A percentile compares a stretch with the other conserved stretches of the same genome.
Conservation (phyloP, 2,113 vertebrate species). For the Corythornis vintsioides region DNA sequence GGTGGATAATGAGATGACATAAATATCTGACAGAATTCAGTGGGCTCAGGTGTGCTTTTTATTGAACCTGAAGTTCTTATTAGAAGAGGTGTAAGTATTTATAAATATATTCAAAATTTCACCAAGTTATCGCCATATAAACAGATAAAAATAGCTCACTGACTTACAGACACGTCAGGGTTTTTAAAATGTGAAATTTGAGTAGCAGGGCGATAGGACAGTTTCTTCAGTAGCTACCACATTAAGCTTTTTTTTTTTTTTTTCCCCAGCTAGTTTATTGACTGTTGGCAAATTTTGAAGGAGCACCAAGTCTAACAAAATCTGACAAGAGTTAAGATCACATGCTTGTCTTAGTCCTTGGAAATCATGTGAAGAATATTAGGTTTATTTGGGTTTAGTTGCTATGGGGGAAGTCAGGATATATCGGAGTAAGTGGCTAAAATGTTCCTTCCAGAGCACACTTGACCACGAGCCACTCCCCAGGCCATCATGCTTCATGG, state of each 20-base stretch:
- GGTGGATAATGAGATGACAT: conserved; percentile 24
- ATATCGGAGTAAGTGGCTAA: not conserved
- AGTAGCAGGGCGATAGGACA: not conserved
- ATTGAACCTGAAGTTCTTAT: not conserved
- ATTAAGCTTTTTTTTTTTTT: not conserved
- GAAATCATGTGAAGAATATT: not conserved
- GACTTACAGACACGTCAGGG: not conserved
- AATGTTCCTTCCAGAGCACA: not conserved
- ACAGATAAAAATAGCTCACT: conserved; percentile 60
- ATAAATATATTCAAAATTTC: conserved; percentile 21
- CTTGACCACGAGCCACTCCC: not conserved
- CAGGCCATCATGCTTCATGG: not conserved
- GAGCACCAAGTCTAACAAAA: not conserved
- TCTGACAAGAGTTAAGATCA: not conserved
- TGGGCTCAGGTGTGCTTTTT: conserved; percentile 60
- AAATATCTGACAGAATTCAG: conserved; percentile 34
- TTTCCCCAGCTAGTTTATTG: not conserved
- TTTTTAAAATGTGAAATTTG: not conserved
- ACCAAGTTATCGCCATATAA: not conserved
- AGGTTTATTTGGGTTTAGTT: not conserved
- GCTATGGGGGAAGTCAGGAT: not conserved
- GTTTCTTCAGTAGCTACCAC: not conserved
- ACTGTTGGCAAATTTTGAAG: not conserved
- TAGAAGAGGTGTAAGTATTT: conserved; percentile 5
- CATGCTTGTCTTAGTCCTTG: not conserved